Evolutionary conservation across 2,797 vertebrate genomes (phyloP), one percentile per base, ranked within the genome.

Genomic region (Pelobates cultripes): DNA sequence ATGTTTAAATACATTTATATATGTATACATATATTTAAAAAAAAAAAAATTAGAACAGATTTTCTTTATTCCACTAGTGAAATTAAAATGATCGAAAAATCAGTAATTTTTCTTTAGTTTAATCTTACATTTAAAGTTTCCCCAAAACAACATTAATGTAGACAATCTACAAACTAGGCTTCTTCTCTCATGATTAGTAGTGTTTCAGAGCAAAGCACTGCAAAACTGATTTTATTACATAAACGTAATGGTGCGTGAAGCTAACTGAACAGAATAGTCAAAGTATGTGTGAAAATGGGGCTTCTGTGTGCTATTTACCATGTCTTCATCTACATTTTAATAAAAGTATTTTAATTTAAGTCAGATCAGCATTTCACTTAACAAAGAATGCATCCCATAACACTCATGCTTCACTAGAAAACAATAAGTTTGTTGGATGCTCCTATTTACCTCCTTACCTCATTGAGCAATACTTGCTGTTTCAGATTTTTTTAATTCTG

Each of bases 161-260:
- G 0, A 67, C 0, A 2, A 2, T 7, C 4, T 73, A 73, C 63
- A 67, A 53, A 85, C 43, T 78, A 74, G 71, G 74, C 86, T 86
- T 80, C 73, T 84, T 83, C 78, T 85, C 80, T 86, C 81, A 84
- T 75, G 84, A 83, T 90, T 86, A 85, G 80, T 13, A 87, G 86
- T 84, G 76, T 72, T 89, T 88, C 85, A 88, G 85, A 87, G 87
- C 86, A 85, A 85, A 79, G 79, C 57, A 82, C 82, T 67, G 88
- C 81, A 79, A 86, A 64, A 77, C 66, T 53, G 72, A 79, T 89
- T 89, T 88, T 89, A 88, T 89, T 88, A 78, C 74, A 73, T 87
- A n/a, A 80, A 0, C 81, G 89, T 88, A 91, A 89, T 84, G 85
- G 79, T 83, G 91, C 86, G 87, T 88, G 83, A 91, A 87, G 89